Evolutionary conservation across 2,797 vertebrate species (phyloP).

Genomic region (Myotis vivesi): DNA sequence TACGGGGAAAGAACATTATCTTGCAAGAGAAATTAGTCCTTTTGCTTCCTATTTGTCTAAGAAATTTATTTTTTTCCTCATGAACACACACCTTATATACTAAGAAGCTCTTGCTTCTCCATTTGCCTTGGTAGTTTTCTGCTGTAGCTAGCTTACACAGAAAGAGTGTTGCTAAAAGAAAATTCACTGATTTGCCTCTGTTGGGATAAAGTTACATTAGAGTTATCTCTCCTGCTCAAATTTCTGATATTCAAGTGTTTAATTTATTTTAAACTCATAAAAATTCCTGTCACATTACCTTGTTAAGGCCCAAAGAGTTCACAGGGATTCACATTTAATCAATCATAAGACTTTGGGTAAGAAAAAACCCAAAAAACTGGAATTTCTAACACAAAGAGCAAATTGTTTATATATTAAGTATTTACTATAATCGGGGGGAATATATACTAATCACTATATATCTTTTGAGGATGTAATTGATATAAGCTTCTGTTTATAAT

Average conservation of each 20-base stretch:
- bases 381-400: background rate
- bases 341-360: background rate
- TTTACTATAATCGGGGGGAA: background rate
- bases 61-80: background rate
- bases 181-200: background rate
- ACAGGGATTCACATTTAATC: background rate
- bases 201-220: background rate
- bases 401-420: background rate
- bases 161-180: conserved; percentile 26
- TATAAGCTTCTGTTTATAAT: background rate
- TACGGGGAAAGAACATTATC: background rate
- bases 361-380: background rate
- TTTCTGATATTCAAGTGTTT: background rate
- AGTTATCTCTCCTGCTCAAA: background rate
- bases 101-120: background rate
- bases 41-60: background rate
- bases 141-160: background rate
- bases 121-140: background rate
- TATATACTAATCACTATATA: background rate
- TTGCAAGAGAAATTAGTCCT: background rate
- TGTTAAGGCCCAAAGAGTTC: background rate
- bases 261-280: conserved; percentile 5
- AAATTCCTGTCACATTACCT: background rate
- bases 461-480: background rate
- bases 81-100: background rate